Conservation (phyloP, 2,888 invertebrate genomes). For the Dryococelus australis region DNA sequence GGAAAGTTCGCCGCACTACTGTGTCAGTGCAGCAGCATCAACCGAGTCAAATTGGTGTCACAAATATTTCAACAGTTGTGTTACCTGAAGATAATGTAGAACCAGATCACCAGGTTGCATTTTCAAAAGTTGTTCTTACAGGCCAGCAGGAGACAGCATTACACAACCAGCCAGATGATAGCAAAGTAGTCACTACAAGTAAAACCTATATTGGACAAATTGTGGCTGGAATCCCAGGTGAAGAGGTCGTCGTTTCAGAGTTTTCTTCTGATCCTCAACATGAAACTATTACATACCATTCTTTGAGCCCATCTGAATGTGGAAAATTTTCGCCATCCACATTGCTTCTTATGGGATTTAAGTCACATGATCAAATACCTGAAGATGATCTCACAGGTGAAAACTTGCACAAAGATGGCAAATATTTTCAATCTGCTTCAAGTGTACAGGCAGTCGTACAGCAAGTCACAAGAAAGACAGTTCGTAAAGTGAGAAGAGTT, state of each 20-base stretch:
- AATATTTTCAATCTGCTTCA: slow-evolving; percentile 66
- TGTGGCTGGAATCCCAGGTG: slow-evolving; percentile 68
- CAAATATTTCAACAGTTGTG: slow-evolving; percentile 53
- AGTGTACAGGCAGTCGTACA: slow-evolving; percentile 82
- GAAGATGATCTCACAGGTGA: not conserved
- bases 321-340: slow-evolving; percentile 32
- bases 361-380: not conserved
- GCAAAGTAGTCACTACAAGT: slow-evolving; percentile 67
- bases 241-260: slow-evolving; percentile 70
- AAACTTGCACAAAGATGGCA: slow-evolving; percentile 46
- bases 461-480: slow-evolving; percentile 79
- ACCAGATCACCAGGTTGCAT: slow-evolving; percentile 60
- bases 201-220: slow-evolving; percentile 72
- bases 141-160: slow-evolving; percentile 70
- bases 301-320: not conserved
- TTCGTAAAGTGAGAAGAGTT: slow-evolving; percentile 76
- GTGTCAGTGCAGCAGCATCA: slow-evolving; percentile 73
- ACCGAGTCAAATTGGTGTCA: slow-evolving; percentile 62
- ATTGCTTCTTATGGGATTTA: slow-evolving; percentile 30
- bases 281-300: slow-evolving; percentile 64
- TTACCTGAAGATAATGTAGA: slow-evolving; percentile 32
- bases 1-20: slow-evolving; percentile 73
- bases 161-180: slow-evolving; percentile 64
- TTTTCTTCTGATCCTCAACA: slow-evolving; percentile 70
- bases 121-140: slow-evolving; percentile 72